Base-by-base conservation (phyloP, 1,140 invertebrate species). In the Aethina tumida region DNA sequence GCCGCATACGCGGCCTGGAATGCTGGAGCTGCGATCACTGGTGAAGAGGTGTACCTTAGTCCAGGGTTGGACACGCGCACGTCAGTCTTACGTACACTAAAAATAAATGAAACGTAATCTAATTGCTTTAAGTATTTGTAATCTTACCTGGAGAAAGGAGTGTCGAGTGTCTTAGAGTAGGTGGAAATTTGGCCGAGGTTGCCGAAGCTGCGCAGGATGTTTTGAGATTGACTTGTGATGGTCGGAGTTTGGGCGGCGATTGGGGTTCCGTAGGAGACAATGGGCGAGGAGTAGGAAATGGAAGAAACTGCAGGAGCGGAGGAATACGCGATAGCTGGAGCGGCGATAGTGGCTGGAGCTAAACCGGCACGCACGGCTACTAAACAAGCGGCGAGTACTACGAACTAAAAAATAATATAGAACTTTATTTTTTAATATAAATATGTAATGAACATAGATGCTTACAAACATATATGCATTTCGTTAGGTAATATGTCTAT, bases 71-170 rank as follows among this genome's bases (percentile, higher is more conserved):
- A 76, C 2, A 78, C 69, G 18, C 75, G 66, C 3, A 77, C 66
- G 45, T 78, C 74, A 16, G 70, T 58, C 49, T 75, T 75, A 51
- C 73, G 71, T 18, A 73, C 73, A 51, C 72, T n/a, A n/a, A n/a
- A n/a, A n/a, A n/a, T n/a, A n/a, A n/a, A n/a, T n/a, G n/a, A n/a
- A n/a, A n/a, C n/a, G n/a, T n/a, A n/a, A n/a, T n/a, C n/a, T n/a
- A n/a, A n/a, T n/a, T n/a, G n/a, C n/a, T n/a, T n/a, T n/a, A n/a
- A n/a, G n/a, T n/a, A n/a, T n/a, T n/a, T n/a, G n/a, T n/a, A n/a
- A n/a, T n/a, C n/a, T n/a, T n/a, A n/a, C n/a, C n/a, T 78, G 14
- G 76, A 79, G 64, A 73, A 81, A 2, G 79, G 75, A 2, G 77
- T 79, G 45, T 76, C 71, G 32, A 80, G 69, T 27, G 73, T 69